phyloP scores from a whole-genome alignment of 2,113 vertebrate genomes.

The Pollachius pollachius region DNA sequence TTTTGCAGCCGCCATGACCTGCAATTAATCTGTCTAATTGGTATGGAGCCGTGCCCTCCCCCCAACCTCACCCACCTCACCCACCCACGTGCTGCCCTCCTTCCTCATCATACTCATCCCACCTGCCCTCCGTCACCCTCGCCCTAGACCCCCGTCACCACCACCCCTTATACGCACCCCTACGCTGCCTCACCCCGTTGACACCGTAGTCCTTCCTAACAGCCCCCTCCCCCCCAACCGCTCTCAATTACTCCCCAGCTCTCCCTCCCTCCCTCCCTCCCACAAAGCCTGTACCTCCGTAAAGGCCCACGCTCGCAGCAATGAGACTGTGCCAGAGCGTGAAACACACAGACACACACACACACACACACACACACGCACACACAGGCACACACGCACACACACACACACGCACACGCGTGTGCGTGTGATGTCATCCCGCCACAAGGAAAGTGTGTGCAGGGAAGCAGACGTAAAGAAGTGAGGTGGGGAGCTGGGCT shows the following conservation, averaged over 20 bases:
- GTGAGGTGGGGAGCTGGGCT: constrained; percentile 55
- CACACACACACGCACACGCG: not conserved
- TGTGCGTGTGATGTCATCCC: too few species aligned
- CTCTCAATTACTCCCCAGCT: constrained; percentile 4
- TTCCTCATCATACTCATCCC: constrained; percentile 38
- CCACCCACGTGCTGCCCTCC: constrained; percentile 29
- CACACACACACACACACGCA: constrained; percentile 4
- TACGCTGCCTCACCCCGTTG: constrained; percentile 27
- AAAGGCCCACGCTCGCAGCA: constrained; percentile 25
- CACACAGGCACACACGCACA: constrained; percentile 2
- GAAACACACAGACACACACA: constrained; percentile 11
- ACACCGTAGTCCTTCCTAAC: constrained; percentile 33
- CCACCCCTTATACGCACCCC: constrained; percentile 2
- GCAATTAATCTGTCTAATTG: constrained; percentile 71
- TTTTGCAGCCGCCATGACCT: constrained; percentile 60
- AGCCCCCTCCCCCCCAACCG: constrained; percentile 14
- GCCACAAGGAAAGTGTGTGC: too few species aligned
- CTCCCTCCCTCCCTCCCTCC: not conserved
- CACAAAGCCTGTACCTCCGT: not conserved
- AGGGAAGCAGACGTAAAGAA: too few species aligned
- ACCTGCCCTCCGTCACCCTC: constrained; percentile 11
- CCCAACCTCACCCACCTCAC: constrained; percentile 31
- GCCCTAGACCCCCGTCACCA: not conserved
- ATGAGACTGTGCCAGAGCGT: constrained; percentile 26
- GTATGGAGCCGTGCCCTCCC: constrained; percentile 12